Base-by-base conservation (phyloP, 2,113 vertebrate species). In the Phyllostomus hastatus region DNA sequence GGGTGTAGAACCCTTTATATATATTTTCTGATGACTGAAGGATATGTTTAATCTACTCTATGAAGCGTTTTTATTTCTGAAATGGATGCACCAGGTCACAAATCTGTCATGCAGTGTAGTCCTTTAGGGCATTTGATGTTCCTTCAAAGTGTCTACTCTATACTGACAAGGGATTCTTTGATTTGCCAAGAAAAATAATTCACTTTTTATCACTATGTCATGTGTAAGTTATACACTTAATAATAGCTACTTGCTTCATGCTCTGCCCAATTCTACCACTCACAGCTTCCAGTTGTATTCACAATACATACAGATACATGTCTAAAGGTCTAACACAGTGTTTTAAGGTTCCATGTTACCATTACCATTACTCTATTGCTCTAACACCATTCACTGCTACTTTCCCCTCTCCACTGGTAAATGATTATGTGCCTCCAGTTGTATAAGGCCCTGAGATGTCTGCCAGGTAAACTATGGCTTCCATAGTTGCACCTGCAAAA, bases 11-110 rank as follows among this genome's bases (percentile, higher is more conserved):
- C 14, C 4, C 19, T 61, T 52, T n/a, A 86, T 64, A 43, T 81
- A 85, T 16, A 86, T 20, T 93, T 85, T 4, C 5, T 86, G 10
- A 20, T 33, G 2, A 81, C 11, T 70, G 11, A 59, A 86, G 41
- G 61, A 67, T 66, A 12, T 10, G 5, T 70, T 90, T 66, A 43
- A 24, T 26, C 46, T 66, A 43, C 24, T 26, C 46, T 93, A 10
- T 94, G 24, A 93, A 67, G 38, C 85, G 38, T 10, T 79, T 94
- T 11, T 91, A 26, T 88, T 94, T 61, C 20, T 95, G 48, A 90
- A 76, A 69, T 80, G 81, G 20, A 24, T 66, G 3, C 33, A 75
- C 83, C 17, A 91, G 2, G 33, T 88, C 75, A 95, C 70, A 79
- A 33, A 80, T 57, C 50, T 64, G 12, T 26, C 28, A 46, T 69